Base-by-base conservation (phyloP, 2,888 invertebrate genomes). In the Rhorus exstirpatorius region DNA sequence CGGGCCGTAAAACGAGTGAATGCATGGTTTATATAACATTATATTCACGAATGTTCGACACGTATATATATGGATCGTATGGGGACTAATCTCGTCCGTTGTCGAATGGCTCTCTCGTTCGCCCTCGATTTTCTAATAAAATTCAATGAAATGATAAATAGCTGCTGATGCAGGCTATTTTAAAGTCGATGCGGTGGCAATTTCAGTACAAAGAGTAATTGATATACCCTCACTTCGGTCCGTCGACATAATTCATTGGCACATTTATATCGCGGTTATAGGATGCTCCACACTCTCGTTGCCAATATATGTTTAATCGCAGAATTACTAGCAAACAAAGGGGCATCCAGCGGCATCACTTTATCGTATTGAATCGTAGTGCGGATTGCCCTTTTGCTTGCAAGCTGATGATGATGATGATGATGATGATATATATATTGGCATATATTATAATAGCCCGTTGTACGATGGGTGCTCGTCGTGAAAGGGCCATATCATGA, bases 101-200 rank as follows among this genome's bases (percentile, higher is more conserved):
- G 24, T 38, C 38, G 12, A 55, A 70, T 10, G 1, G 31, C 19
- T 2, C 19, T 2, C 26, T 38, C 49, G 49, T 38, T 60, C 60
- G 14, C 49, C 61, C 61, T 53, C 38, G 51, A 61, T 82, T 80
- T 76, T 84, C 78, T 87, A 87, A 89, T 89, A 78, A 85, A 79
- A 88, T 89, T 87, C 85, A 89, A 89, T 89, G 78, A 83, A 87
- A 88, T 87, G 87, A 88, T 88, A 85, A 88, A 84, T 51, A 35
- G 60, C 49, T 35, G 1, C 35, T 60, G 70, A 70, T 60, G 38
- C n/a, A 3, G 21, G 21, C 19, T 51, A 14, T 14, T 17, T 35
- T 38, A 19, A 24, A 38, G 21, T 31, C 46, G 51, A 61, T 31
- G n/a, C n/a, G 31, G n/a, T 71, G 63, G 61, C 60, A 70, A 67